Evolutionary conservation across 2,888 invertebrate species (phyloP).

Genomic region (Cheilosia soror): DNA sequence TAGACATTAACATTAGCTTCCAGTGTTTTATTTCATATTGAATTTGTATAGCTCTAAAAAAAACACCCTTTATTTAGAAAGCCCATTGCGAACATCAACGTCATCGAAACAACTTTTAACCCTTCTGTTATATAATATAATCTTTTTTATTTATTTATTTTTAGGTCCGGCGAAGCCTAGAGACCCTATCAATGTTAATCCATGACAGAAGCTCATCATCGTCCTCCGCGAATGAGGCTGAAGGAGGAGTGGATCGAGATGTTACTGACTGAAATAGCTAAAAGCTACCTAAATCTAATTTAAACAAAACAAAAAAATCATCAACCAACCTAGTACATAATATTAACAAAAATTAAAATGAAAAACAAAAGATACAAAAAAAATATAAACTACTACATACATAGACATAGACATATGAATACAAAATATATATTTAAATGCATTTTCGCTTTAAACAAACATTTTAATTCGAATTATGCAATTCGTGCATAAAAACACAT

Average conservation of each 20-base stretch:
- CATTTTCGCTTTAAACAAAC: constrained; percentile 48
- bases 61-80: no score
- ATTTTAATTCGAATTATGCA: constrained; percentile 42
- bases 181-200: constrained; percentile 90
- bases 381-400: no score
- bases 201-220: constrained; percentile 81
- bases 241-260: constrained; percentile 76
- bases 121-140: no score
- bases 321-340: constrained; percentile 58
- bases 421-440: constrained; percentile 35
- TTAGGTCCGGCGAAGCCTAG: constrained; percentile 92
- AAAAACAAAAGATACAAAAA: constrained; percentile 12
- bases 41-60: no score
- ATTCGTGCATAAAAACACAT: constrained; percentile 20
- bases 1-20: no score
- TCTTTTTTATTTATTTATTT: constrained; percentile 72
- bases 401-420: constrained; percentile 5
- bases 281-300: constrained; percentile 65
- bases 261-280: constrained; percentile 81
- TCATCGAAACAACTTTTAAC: no score
- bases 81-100: no score
- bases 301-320: constrained; percentile 32
- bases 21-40: no score
- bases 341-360: constrained; percentile 37
- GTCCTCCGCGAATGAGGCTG: constrained; percentile 71